Evolutionary conservation across 2,113 vertebrate genomes (phyloP), one percentile per base, ranked within the genome.

Genomic region (Aegithalos caudatus): DNA sequence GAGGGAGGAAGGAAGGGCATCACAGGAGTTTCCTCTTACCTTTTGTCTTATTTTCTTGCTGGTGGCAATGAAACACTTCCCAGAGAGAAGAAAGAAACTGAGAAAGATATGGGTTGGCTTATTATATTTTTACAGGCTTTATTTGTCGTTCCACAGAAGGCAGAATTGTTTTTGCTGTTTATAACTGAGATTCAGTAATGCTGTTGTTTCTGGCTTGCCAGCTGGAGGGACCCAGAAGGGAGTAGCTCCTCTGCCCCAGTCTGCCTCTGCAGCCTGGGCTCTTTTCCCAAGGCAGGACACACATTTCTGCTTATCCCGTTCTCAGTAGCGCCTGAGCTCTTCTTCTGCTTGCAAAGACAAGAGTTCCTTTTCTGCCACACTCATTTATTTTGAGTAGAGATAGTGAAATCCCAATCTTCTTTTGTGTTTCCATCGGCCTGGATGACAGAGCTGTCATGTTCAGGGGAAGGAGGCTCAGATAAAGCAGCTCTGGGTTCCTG

Each of bases 321-420:
- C 67, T 74, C 3, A 7, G 14, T 12, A 72, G 66, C 12, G 24
- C 25, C 58, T 31, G 72, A 56, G 22, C 54, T 85, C 1, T 2
- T 38, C 40, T 84, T 69, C 47, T 51, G 4, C 29, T 66, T 2
- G 4, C 66, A 44, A 62, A 85, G 81, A 50, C 69, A 35, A 50
- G 57, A 19, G 33, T 27, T 74, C 47, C 29, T 88, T 85, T 80
- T 50, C 92, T 86, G 70, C 85, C 12, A 1, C 4, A 3, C 74
- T 81, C 37, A 51, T 93, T 96, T 70, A 58, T 90, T 93, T 88
- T 44, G 79, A 83, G 64, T 17, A 12, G 29, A 81, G 85, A 58
- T 38, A 37, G 42, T 29, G 76, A 86, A 80, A 88, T 85, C 72
- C 67, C 67, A 51, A 9, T 90, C 44, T 78, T 37, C 51, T 81